Conservation (phyloP, 2,113 vertebrate species). For the Columba janthina region DNA sequence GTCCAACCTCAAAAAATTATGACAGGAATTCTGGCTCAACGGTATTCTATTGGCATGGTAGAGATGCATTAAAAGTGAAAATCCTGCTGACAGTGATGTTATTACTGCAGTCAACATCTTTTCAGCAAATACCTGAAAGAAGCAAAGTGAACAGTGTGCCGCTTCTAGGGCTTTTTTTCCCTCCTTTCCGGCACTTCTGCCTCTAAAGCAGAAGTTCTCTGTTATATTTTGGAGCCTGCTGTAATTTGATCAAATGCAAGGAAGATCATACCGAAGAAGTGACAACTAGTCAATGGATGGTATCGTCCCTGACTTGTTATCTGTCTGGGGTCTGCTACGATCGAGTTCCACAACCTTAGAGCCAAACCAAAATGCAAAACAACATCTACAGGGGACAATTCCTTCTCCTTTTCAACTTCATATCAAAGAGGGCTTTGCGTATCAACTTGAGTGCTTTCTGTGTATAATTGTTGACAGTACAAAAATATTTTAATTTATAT, state of each 20-base stretch:
- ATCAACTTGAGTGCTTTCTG: not conserved
- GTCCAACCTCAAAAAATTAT: not conserved
- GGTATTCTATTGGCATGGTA: accelerated
- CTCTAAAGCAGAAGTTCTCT: not conserved
- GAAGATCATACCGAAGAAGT: not conserved
- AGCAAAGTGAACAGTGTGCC: not conserved
- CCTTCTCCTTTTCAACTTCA: not conserved
- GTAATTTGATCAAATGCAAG: not conserved
- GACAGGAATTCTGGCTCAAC: not conserved
- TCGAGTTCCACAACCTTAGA: not conserved
- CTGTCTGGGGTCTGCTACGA: not conserved
- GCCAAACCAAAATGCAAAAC: not conserved
- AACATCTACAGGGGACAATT: not conserved
- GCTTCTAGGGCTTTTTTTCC: not conserved
- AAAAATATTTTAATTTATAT: not conserved
- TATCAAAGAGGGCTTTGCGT: not conserved
- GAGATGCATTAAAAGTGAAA: not conserved
- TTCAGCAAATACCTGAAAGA: not conserved
- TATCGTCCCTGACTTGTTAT: not conserved
- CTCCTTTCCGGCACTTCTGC: not conserved
- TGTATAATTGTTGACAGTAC: not conserved
- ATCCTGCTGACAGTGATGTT: not conserved
- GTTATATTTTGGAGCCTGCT: not conserved
- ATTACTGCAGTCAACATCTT: not conserved
- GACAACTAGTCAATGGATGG: not conserved